A percentile compares a stretch with the other conserved stretches of the same genome.
These are phyloP conservation scores for Eucidaris tribuloides DNA, from an alignment of 35 echinoderm and acorn worm species.

Conservation along the genomic window DNA sequence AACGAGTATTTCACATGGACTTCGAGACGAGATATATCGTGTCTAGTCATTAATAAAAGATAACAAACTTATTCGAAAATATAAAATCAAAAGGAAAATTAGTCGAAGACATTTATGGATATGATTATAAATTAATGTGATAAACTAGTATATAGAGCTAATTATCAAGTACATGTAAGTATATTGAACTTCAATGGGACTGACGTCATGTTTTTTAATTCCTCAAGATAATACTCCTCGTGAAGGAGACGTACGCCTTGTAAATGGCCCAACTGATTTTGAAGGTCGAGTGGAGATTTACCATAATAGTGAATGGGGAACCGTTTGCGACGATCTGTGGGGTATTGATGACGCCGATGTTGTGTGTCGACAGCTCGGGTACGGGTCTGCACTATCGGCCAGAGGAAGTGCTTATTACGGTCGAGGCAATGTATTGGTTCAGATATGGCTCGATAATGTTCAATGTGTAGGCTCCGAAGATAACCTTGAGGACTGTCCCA, in stretches of 20 bases:
- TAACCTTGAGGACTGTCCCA: not conserved
- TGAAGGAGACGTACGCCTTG: not conserved
- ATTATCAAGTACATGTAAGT: too few species aligned
- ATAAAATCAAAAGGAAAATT: too few species aligned
- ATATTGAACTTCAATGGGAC: too few species aligned
- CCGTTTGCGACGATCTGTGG: not conserved
- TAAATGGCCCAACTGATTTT: not conserved
- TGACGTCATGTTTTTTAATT: too few species aligned
- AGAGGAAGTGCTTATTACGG: not conserved
- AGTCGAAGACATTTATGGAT: too few species aligned
- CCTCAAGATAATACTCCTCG: not conserved
- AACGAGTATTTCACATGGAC: too few species aligned
- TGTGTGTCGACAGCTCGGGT: not conserved
- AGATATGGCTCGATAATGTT: not conserved
- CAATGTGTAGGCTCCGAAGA: not conserved
- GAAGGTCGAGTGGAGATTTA: not conserved
- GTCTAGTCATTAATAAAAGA: too few species aligned
- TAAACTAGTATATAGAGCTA: too few species aligned
- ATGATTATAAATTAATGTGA: too few species aligned
- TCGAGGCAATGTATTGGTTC: not conserved
- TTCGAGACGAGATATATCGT: too few species aligned
- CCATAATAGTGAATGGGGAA: not conserved
- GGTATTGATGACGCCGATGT: not conserved
- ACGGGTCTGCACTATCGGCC: not conserved
- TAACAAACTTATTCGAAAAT: too few species aligned